Conservation (phyloP, 2,888 invertebrate species). For the Macroteleia sp. region DNA sequence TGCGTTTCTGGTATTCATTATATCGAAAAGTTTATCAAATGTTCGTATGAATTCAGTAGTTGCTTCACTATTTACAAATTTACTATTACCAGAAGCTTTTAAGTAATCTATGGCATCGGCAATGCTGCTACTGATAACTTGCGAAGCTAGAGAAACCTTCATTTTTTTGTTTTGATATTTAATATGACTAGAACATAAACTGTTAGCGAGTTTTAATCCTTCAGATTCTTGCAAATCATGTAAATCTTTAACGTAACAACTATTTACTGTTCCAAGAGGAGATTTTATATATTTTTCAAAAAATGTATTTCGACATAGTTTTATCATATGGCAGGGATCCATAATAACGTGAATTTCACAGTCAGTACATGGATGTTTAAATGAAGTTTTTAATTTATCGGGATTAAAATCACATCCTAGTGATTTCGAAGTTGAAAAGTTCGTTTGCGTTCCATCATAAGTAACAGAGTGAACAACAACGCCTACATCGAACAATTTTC, state of each 20-base stretch:
- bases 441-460: too few relatives aligned
- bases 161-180: constrained; percentile 49
- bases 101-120: constrained; percentile 66
- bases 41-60: constrained; percentile 63
- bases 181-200: constrained; percentile 35
- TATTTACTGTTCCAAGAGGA: not conserved
- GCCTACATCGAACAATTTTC: too few relatives aligned
- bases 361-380: constrained; percentile 13
- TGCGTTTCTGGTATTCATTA: constrained; percentile 63
- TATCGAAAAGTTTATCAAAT: constrained; percentile 63
- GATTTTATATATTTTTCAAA: constrained; percentile 1
- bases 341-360: constrained; percentile 12
- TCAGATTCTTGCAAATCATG: constrained; percentile 17
- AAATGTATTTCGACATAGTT: constrained; percentile 34
- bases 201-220: constrained; percentile 52
- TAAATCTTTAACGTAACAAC: not conserved
- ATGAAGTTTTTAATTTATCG: not conserved
- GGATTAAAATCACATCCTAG: too few relatives aligned
- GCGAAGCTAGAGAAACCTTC: constrained; percentile 62
- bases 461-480: too few relatives aligned
- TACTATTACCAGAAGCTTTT: not conserved
- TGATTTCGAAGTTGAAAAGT: too few relatives aligned
- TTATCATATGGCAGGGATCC: constrained; percentile 34
- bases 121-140: constrained; percentile 65
- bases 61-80: constrained; percentile 60